Evolutionary conservation across 30 jellyfish, hydroid and myxozoan genomes (phyloP).

Genomic region (Chrysaora quinquecirrha): DNA sequence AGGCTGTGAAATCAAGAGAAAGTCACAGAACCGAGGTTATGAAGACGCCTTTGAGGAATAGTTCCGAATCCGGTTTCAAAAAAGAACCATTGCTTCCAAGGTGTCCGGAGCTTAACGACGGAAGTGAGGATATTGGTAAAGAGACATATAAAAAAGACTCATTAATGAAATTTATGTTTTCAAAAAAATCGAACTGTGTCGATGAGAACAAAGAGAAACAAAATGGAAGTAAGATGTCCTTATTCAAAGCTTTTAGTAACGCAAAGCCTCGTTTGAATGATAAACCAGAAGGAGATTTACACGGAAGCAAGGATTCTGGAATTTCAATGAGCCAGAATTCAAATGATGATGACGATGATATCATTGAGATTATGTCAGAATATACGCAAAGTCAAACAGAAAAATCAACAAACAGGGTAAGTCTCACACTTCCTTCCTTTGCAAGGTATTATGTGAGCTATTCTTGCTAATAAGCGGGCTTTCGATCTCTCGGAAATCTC

Average conservation of each 20-base stretch:
- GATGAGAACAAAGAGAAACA: neutral
- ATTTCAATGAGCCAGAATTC: neutral
- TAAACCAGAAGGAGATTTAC: neutral
- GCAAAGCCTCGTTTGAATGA: neutral
- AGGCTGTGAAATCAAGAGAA: slow-evolving; percentile 2
- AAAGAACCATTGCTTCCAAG: neutral
- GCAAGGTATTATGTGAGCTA: no score
- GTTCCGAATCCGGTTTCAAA: neutral
- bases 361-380: neutral
- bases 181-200: neutral
- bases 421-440: no score
- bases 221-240: neutral
- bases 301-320: neutral
- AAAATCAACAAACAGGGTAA: neutral
- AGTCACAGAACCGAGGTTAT: neutral
- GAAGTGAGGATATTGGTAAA: neutral
- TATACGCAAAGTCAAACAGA: neutral
- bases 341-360: neutral
- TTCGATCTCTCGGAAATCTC: no score
- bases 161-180: slow-evolving; percentile 13
- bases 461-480: no score
- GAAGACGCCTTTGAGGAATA: neutral
- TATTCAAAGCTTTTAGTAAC: neutral
- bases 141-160: neutral
- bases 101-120: neutral